phyloP scores from a whole-genome alignment of 1,140 invertebrate species.

The Papilio dardanus region DNA sequence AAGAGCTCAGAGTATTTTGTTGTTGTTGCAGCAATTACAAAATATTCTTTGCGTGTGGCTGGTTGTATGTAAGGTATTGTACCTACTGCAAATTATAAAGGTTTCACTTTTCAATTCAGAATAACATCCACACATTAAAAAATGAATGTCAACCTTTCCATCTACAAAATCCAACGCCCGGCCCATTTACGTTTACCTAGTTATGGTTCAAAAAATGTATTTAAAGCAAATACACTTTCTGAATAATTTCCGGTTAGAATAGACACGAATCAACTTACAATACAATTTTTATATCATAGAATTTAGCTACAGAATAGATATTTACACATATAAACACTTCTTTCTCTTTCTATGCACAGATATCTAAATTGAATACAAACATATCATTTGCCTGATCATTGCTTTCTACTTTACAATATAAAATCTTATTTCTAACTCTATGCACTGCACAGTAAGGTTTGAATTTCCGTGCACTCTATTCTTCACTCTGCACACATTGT shows the following conservation, averaged over 20 bases:
- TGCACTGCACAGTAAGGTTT: constrained; percentile 78
- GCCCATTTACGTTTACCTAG: constrained; percentile 55
- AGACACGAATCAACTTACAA: not conserved
- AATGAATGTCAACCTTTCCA: constrained; percentile 69
- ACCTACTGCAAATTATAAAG: constrained; percentile 72
- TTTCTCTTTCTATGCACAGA: constrained; percentile 55
- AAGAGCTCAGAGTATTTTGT: constrained; percentile 77
- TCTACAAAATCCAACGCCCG: constrained; percentile 58
- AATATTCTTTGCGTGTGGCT: constrained; percentile 91
- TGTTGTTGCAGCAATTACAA: constrained; percentile 86
- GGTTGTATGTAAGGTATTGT: constrained; percentile 90
- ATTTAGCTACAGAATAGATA: constrained; percentile 4
- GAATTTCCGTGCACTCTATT: constrained; percentile 72
- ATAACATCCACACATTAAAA: constrained; percentile 75
- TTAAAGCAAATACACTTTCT: constrained; percentile 38
- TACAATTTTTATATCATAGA: not conserved
- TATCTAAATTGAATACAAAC: constrained; percentile 56
- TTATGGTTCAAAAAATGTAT: constrained; percentile 47
- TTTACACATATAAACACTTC: not conserved
- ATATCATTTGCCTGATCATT: constrained; percentile 65
- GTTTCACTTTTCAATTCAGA: constrained; percentile 75
- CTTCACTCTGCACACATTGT: constrained; percentile 64
- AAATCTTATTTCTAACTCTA: constrained; percentile 69
- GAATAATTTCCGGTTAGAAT: not conserved
- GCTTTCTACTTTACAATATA: constrained; percentile 57